Percentiles rank a stretch among this genome's conserved stretches.
Conservation (phyloP, 2,113 vertebrate genomes). For the Ginglymostoma cirratum region DNA sequence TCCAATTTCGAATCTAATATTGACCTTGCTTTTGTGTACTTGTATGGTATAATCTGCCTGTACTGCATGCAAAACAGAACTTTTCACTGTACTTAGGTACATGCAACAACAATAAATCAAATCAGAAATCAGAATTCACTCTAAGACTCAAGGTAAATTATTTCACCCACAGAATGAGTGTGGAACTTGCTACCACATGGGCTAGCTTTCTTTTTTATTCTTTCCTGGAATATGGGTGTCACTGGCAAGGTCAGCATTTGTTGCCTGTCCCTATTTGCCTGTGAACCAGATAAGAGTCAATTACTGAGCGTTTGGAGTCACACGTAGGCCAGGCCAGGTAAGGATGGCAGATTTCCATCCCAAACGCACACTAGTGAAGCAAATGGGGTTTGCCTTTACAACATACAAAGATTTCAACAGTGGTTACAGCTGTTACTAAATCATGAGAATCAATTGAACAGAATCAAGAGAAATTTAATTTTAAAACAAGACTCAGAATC, state of each 20-base stretch:
- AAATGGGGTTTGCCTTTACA: too few species aligned
- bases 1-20: too few species aligned
- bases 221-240: not conserved
- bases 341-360: too few species aligned
- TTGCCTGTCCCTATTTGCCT: not conserved
- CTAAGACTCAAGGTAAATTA: not conserved
- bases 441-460: not conserved
- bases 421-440: not conserved
- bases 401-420: not conserved
- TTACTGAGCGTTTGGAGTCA: not conserved
- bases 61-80: too few species aligned
- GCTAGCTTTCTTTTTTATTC: not conserved
- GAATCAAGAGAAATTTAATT: not conserved
- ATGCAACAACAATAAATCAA: too few species aligned
- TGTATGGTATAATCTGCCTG: too few species aligned
- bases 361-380: too few species aligned
- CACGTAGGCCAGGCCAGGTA: not conserved
- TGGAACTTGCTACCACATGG: not conserved
- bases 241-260: not conserved
- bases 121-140: not conserved
- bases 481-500: not conserved
- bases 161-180: not conserved
- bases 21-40: too few species aligned
- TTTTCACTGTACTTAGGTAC: too few species aligned
- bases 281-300: not conserved